A percentile compares a stretch with the other conserved stretches of the same genome.
Evolutionary conservation across 2,888 invertebrate species (phyloP).

Genomic region (Minunthozetes semirufus): DNA sequence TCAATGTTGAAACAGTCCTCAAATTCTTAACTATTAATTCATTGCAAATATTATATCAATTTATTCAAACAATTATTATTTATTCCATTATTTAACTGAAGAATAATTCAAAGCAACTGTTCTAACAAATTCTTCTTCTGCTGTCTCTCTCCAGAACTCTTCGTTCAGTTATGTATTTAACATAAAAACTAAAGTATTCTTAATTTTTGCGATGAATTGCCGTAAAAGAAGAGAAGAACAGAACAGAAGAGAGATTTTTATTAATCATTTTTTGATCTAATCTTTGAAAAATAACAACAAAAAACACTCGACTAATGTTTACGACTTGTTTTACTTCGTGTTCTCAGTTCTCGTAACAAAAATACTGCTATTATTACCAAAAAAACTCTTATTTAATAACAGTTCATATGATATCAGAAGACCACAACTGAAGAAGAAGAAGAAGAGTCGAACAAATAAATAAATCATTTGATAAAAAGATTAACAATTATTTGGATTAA

Average conservation of each 20-base stretch:
- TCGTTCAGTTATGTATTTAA: no score
- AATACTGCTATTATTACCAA: not conserved
- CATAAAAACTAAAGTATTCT: no score
- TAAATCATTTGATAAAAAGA: no score
- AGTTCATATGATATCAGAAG: not conserved
- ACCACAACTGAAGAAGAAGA: no score
- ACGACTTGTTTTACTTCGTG: not conserved
- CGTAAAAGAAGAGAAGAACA: not conserved
- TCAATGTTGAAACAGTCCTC: slow-evolving; percentile 1
- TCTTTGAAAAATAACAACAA: not conserved
- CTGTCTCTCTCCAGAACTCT: no score
- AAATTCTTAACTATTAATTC: not conserved
- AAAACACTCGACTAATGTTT: not conserved
- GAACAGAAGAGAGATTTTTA: not conserved
- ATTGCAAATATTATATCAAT: not conserved
- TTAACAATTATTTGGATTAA: no score
- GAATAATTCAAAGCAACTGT: not conserved
- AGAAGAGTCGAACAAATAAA: no score
- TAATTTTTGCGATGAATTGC: not conserved
- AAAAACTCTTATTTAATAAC: not conserved
- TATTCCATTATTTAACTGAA: not conserved
- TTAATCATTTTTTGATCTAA: not conserved
- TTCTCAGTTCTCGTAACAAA: not conserved
- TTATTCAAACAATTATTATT: not conserved
- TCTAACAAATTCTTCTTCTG: no score